Evolutionary conservation across 92 coral and sea anemone genomes (phyloP).

Genomic region (Plumapathes pennacea): DNA sequence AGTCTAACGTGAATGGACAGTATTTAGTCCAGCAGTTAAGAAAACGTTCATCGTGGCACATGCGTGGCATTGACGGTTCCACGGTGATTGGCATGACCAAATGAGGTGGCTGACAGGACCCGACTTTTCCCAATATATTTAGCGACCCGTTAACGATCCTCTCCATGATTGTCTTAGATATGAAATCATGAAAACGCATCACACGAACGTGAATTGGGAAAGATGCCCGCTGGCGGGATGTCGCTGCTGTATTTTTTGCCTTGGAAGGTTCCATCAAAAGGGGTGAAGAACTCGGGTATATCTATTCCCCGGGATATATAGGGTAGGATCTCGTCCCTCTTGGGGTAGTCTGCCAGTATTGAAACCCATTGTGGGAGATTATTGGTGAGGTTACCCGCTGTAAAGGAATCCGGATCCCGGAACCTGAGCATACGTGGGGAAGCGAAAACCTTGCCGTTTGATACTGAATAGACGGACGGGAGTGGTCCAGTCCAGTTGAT

Average conservation of each 20-base stretch:
- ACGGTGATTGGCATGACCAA: conserved; percentile 60
- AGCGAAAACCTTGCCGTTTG: conserved; percentile 20
- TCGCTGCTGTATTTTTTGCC: conserved; percentile 40
- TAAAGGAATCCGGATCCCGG: conserved; percentile 39
- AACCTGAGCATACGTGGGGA: conserved; percentile 18
- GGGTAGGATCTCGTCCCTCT: conserved; percentile 32
- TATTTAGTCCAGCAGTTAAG: conserved; percentile 55
- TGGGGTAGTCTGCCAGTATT: conserved; percentile 24
- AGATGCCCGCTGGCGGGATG: conserved; percentile 40
- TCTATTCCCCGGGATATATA: conserved; percentile 31
- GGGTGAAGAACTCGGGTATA: conserved; percentile 27
- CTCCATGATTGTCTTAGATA: conserved; percentile 42
- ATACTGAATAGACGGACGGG: conserved; percentile 44
- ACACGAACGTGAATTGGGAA: conserved; percentile 49
- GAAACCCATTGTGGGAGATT: conserved; percentile 35
- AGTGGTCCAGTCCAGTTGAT: conserved; percentile 42
- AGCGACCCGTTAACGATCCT: conserved; percentile 46
- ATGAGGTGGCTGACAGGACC: conserved; percentile 52
- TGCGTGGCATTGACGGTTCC: conserved; percentile 53
- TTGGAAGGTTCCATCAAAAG: conserved; percentile 56
- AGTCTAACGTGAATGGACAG: conserved; percentile 47
- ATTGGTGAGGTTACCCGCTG: conserved; percentile 44
- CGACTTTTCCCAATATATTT: conserved; percentile 48
- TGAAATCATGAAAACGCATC: conserved; percentile 45
- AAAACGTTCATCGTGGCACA: conserved; percentile 67